These are phyloP conservation scores for Heliconius cydno DNA, from an alignment of 2,888 invertebrate species.

Conservation along the genomic window DNA sequence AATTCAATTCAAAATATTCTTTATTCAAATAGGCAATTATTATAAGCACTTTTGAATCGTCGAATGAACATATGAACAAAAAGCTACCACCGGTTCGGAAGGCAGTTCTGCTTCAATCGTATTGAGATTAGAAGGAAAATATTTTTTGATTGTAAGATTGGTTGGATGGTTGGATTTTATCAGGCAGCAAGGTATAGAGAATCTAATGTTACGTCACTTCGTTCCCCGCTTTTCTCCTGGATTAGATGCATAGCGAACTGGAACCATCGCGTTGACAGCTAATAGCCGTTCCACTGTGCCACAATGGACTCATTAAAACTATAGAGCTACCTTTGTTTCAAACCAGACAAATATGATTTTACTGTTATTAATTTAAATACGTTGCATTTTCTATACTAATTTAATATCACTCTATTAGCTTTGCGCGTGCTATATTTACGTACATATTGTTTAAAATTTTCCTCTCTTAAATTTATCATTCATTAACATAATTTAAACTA, in stretches of 20 bases:
- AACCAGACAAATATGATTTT: background rate
- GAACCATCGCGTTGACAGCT: background rate
- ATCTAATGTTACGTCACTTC: background rate
- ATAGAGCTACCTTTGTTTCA: background rate
- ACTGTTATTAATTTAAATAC: background rate
- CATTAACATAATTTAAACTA: conserved; percentile 7
- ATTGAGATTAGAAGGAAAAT: too few species aligned
- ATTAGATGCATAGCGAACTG: background rate
- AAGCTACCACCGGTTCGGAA: too few species aligned
- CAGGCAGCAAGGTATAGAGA: background rate
- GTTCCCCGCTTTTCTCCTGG: background rate
- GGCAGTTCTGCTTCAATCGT: too few species aligned
- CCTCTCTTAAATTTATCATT: background rate
- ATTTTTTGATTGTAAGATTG: background rate
- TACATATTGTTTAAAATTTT: background rate
- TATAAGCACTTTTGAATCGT: too few species aligned
- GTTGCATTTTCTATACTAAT: background rate
- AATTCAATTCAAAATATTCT: too few species aligned
- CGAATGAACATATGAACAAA: too few species aligned
- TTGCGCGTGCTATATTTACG: background rate
- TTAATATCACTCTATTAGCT: background rate
- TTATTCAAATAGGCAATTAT: too few species aligned
- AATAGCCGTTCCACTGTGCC: background rate
- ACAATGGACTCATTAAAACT: too few species aligned
- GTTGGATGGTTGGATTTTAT: background rate